Conservation (phyloP, 2,797 vertebrate species). For the Margarornis squamiger region DNA sequence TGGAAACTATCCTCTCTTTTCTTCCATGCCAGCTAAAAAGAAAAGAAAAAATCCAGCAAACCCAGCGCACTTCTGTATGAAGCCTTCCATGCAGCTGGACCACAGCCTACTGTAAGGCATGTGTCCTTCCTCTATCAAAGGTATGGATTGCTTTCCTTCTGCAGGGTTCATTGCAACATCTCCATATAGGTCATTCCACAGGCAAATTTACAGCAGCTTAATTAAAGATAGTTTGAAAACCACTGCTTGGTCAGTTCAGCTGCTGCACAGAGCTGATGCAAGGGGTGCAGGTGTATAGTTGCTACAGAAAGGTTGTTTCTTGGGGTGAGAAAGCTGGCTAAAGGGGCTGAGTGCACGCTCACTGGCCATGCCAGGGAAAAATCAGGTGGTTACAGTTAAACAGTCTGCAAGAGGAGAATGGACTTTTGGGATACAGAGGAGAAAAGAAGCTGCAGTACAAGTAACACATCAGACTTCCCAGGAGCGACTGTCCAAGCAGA, state of each 20-base stretch:
- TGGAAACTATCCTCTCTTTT: constrained; percentile 54
- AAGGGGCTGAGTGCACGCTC: neutral
- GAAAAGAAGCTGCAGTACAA: neutral
- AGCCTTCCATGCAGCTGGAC: constrained; percentile 21
- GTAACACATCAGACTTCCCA: neutral
- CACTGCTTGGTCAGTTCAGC: neutral
- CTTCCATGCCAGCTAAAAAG: constrained; percentile 27
- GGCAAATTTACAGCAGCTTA: neutral
- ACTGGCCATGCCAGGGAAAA: neutral
- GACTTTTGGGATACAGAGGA: neutral
- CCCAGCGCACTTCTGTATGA: constrained; percentile 2
- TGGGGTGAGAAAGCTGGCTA: neutral
- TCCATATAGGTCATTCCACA: neutral
- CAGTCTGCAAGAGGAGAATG: neutral
- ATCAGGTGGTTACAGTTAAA: neutral
- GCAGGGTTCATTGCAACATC: neutral
- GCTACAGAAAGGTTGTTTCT: neutral
- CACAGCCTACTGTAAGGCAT: neutral
- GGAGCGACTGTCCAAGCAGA: neutral
- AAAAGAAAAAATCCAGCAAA: constrained; percentile 26
- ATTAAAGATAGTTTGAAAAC: neutral
- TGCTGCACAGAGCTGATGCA: neutral
- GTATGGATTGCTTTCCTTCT: neutral
- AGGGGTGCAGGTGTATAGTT: neutral
- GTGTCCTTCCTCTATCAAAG: neutral